Conservation (phyloP, 2,113 vertebrate genomes). For the Hylia prasina region DNA sequence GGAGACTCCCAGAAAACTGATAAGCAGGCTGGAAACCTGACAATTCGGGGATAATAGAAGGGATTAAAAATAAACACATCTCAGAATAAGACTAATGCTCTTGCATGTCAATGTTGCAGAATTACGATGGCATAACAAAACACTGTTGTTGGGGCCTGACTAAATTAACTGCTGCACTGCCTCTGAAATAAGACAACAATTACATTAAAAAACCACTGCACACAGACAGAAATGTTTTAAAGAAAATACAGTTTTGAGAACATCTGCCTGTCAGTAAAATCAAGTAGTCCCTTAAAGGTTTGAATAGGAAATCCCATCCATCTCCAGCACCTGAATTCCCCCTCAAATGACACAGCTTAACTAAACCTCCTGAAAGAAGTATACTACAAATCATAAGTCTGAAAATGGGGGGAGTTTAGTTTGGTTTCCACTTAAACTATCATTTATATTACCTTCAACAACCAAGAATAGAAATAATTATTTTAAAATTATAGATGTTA, state of each 20-base stretch:
- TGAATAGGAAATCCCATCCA: neutral
- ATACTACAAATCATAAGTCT: neutral
- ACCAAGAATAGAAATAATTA: neutral
- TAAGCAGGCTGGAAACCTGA: neutral
- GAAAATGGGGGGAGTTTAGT: neutral
- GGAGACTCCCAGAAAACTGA: neutral
- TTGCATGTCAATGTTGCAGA: neutral
- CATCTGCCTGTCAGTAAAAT: neutral
- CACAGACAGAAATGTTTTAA: neutral
- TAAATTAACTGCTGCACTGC: neutral
- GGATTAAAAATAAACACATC: neutral
- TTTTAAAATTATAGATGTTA: neutral
- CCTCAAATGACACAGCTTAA: neutral
- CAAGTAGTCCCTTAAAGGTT: neutral
- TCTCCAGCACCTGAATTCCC: neutral
- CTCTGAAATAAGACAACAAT: neutral
- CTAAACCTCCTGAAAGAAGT: neutral
- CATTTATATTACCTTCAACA: neutral
- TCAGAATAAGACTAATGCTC: neutral
- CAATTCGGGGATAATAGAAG: neutral
- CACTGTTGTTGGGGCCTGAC: neutral
- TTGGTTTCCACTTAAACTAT: neutral
- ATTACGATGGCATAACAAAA: neutral
- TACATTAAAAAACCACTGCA: neutral
- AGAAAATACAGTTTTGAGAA: neutral